Evolutionary conservation across 2,113 vertebrate genomes (phyloP).

Genomic region (Myocastor coypus): DNA sequence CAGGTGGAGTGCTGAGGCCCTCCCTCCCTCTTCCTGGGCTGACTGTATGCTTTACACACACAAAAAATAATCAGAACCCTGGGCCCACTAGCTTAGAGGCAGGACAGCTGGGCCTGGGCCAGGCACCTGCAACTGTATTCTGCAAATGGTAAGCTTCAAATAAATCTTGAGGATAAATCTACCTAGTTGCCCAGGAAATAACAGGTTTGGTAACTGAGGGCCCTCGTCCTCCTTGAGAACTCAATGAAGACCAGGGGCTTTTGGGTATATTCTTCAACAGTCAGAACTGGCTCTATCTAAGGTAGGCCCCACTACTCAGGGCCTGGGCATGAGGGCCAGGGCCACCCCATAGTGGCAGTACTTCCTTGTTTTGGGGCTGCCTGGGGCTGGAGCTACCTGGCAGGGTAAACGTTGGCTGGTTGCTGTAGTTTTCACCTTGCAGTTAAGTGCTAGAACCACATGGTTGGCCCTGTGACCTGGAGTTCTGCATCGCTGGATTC

Average conservation of each 20-base stretch:
- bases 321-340: no score
- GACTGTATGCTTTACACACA: background rate
- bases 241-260: background rate
- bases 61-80: background rate
- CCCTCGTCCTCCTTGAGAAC: background rate
- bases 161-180: background rate
- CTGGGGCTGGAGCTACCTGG: background rate
- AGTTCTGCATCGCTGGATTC: background rate
- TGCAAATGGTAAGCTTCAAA: background rate
- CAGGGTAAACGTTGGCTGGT: background rate
- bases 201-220: background rate
- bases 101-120: background rate
- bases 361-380: conserved; percentile 66
- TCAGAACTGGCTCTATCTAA: background rate
- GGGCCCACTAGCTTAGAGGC: background rate
- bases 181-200: background rate
- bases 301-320: background rate
- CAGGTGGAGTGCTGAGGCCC: background rate
- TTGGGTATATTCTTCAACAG: background rate
- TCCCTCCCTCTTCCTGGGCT: background rate
- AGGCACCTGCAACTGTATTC: background rate
- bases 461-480: no score
- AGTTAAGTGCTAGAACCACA: background rate
- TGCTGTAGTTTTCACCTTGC: conserved; percentile 61
- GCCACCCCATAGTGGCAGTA: background rate